Percentiles rank a stretch among this genome's conserved stretches.
Evolutionary conservation across 2,113 vertebrate species (phyloP).

Genomic region (Oncorhynchus mykiss): DNA sequence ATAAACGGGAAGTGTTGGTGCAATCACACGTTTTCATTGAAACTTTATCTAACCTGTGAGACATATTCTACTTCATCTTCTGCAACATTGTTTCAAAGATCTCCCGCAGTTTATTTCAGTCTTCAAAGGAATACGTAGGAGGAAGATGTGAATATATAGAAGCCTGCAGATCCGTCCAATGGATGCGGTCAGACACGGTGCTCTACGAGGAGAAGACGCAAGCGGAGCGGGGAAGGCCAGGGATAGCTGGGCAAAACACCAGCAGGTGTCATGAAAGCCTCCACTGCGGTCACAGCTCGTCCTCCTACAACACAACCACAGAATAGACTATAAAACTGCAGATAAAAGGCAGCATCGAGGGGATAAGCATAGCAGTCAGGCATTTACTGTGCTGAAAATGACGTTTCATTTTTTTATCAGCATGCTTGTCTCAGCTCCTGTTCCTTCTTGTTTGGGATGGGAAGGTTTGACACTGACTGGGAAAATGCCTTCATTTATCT

Average conservation of each 20-base stretch:
- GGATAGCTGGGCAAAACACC: conserved; percentile 39
- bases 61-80: conserved; percentile 31
- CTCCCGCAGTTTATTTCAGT: conserved; percentile 58
- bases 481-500: not conserved
- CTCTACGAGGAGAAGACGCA: conserved; percentile 14
- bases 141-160: conserved; percentile 48
- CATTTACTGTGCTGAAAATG: not conserved
- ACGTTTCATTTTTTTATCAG: not conserved
- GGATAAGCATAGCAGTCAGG: not conserved
- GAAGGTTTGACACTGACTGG: not conserved
- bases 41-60: conserved; percentile 10
- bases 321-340: too few species aligned
- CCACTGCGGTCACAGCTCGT: conserved; percentile 30
- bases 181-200: too few species aligned
- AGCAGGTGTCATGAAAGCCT: conserved; percentile 67
- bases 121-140: conserved; percentile 51
- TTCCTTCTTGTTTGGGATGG: not conserved
- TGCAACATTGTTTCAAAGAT: conserved; percentile 50
- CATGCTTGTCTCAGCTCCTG: too few species aligned
- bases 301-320: too few species aligned
- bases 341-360: too few species aligned
- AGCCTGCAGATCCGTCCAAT: too few species aligned
- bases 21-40: conserved; percentile 30
- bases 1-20: conserved; percentile 29
- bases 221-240: conserved; percentile 5